Evolutionary conservation across 2,888 invertebrate species (phyloP), one percentile per base, ranked within the genome.

Genomic region (Hirtodrosophila confusa): DNA sequence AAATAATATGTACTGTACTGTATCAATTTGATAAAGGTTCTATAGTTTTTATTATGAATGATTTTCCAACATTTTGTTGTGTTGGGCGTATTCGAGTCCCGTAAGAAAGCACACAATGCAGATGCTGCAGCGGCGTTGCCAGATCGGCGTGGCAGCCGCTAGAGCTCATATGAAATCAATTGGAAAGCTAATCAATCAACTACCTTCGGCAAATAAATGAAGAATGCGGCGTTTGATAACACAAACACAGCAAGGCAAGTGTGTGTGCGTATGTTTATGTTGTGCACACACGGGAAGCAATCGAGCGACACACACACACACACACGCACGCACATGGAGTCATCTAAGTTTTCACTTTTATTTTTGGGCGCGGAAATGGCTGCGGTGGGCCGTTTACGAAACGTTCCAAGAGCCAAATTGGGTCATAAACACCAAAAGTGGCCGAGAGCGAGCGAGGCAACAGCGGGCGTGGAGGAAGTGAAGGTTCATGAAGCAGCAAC

Each of bases 351-450:
- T 80, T 87, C 78, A 87, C 86, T 80, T 86, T 80, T 68, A 80
- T 80, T 80, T 80, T 80, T 69, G 83, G 79, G 78, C 82, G 66
- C 85, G 80, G 80, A 80, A 80, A 86, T 80, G 73, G 49, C 50
- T 75, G 69, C 63, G 74, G 69, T 66, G 65, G 63, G 78, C 58
- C 56, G 60, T 60, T 56, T 60, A 60, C 64, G 55, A 70, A 75
- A 70, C 75, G 55, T 62, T 76, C 53, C 67, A 75, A 62, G 37
- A 41, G 55, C 70, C 79, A 66, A 79, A 86, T 79, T 79, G 80
- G 86, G 84, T 86, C 79, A 79, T 86, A 86, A 79, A 75, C 66
- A 80, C 80, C 53, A 69, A 79, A 75, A 83, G 78, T 75, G 76
- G 76, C 63, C 75, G 75, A 66, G 43, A 57, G 57, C 40, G 44